A percentile compares a stretch with the other conserved stretches of the same genome.
These are phyloP conservation scores for Caenorhabditis japonica DNA, from an alignment of 2,888 invertebrate species.

Conservation along the genomic window DNA sequence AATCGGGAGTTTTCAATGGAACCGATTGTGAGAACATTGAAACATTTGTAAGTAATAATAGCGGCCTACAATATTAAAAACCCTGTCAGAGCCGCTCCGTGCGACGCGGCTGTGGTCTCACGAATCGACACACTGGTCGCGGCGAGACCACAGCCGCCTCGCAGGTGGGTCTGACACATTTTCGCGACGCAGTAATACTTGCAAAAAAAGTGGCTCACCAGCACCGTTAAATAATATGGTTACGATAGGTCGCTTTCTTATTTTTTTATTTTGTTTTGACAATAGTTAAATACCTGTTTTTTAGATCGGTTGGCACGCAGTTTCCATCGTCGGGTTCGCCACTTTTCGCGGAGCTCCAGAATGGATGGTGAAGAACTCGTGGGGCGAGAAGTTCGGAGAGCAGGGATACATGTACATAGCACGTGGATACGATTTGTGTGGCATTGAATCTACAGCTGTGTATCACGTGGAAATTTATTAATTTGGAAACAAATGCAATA, in stretches of 20 bases:
- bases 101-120: no score
- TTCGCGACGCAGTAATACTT: no score
- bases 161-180: no score
- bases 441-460: background rate
- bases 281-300: no score
- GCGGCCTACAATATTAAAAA: no score
- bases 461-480: background rate
- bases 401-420: constrained; percentile 55
- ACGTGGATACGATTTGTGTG: background rate
- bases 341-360: constrained; percentile 49
- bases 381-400: constrained; percentile 61
- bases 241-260: no score
- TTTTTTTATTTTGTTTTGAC: no score
- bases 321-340: constrained; percentile 67
- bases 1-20: constrained; percentile 10
- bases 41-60: background rate
- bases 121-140: no score
- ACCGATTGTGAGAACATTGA: background rate
- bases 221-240: no score
- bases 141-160: no score
- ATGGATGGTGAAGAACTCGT: constrained; percentile 68
- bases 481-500: background rate
- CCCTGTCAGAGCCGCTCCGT: no score
- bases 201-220: no score
- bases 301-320: constrained; percentile 63